These are phyloP conservation scores for Sceloporus tristichus DNA, from an alignment of 2,113 vertebrate genomes.

Conservation along the genomic window DNA sequence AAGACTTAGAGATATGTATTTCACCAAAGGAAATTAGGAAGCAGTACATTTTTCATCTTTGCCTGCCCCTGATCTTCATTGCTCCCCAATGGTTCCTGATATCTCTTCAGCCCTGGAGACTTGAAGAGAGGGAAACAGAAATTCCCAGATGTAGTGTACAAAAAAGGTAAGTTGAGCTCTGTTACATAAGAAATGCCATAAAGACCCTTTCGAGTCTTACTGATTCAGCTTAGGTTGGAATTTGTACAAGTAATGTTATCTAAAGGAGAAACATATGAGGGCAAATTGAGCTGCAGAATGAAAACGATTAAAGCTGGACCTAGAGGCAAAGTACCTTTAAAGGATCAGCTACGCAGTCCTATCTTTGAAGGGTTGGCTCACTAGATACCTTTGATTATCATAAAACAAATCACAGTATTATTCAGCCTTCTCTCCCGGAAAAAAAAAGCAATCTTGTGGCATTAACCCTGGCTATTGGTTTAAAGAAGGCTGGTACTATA, in stretches of 20 bases:
- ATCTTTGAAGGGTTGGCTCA: slow-evolving; percentile 16
- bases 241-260: slow-evolving; percentile 74
- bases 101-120: background rate
- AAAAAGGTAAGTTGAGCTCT: slow-evolving; percentile 31
- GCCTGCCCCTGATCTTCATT: background rate
- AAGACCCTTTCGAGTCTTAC: slow-evolving; percentile 52
- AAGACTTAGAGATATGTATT: background rate
- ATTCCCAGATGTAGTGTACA: slow-evolving; percentile 16
- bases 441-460: background rate
- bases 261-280: slow-evolving; percentile 76
- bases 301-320: slow-evolving; percentile 65
- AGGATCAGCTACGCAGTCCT: slow-evolving; percentile 39
- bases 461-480: slow-evolving; percentile 35
- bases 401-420: slow-evolving; percentile 20
- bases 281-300: slow-evolving; percentile 70
- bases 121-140: background rate
- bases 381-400: slow-evolving; percentile 30
- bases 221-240: slow-evolving; percentile 64
- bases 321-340: slow-evolving; percentile 55
- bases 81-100: background rate
- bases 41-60: background rate
- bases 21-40: background rate
- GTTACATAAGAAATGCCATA: slow-evolving; percentile 65
- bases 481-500: slow-evolving; percentile 21
- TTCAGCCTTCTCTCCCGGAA: background rate